phyloP scores from a whole-genome alignment of 1,140 invertebrate genomes.

The Portunus trituberculatus region DNA sequence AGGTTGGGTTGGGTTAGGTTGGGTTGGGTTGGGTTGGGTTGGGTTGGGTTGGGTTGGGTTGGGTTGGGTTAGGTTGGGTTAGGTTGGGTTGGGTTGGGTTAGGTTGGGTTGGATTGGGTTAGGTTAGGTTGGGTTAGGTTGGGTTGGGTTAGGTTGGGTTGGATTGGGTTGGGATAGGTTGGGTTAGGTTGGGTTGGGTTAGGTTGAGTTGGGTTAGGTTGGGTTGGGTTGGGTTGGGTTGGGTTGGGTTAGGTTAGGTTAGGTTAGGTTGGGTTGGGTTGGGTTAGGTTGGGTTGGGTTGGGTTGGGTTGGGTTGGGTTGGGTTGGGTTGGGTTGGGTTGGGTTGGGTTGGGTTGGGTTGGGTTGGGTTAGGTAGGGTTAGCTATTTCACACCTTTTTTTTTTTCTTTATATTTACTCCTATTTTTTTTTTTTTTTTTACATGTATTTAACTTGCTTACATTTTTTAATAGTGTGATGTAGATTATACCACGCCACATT shows the following conservation, averaged over 20 bases:
- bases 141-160: slow-evolving; percentile 30
- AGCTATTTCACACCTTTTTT: too few species aligned
- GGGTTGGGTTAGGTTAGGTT: slow-evolving; percentile 25
- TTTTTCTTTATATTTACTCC: too few species aligned
- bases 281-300: slow-evolving; percentile 15
- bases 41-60: slow-evolving; percentile 32
- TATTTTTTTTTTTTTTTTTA: too few species aligned
- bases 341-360: slow-evolving; percentile 6
- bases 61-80: slow-evolving; percentile 3
- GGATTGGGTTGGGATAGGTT: too few species aligned
- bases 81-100: slow-evolving; percentile 27
- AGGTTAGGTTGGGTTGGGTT: slow-evolving; percentile 25
- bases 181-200: slow-evolving; percentile 23
- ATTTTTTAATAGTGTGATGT: too few species aligned
- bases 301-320: slow-evolving; percentile 32
- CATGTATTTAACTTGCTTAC: too few species aligned
- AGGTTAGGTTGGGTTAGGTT: slow-evolving; percentile 6
- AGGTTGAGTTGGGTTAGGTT: slow-evolving; percentile 36
- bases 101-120: slow-evolving; percentile 16
- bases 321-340: slow-evolving; percentile 39
- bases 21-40: slow-evolving; percentile 25
- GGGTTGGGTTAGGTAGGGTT: not conserved
- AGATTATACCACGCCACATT: too few species aligned
- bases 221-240: slow-evolving; percentile 31
- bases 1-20: not conserved